Evolutionary conservation across 2,113 vertebrate genomes (phyloP), one percentile per base, ranked within the genome.

Genomic region (Lepidothrix coronata): DNA sequence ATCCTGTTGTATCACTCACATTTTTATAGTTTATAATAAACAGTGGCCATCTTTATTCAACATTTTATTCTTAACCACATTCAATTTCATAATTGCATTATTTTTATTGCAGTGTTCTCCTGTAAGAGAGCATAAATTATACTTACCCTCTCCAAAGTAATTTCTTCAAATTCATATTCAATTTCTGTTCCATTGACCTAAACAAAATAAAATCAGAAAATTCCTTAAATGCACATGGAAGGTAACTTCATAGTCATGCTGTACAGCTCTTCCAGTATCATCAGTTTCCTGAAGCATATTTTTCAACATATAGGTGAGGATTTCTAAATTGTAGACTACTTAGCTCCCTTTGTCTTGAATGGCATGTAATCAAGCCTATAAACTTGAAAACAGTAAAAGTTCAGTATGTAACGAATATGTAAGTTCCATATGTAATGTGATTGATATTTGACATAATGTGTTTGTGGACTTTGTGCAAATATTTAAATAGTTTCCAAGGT

Each of bases 91-190:
- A 58, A 59, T n/a, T 51, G n/a, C 5, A 15, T 31, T 86, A 33
- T 85, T 96, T 96, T 75, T 51, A 67, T 46, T 70, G 63, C 3
- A 71, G 16, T 39, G 57, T 90, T n/a, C 39, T 30, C 76, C 71
- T 82, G 5, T 31, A 57, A 71, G 14, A 46, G 19, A 79, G 35
- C 79, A 48, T 13, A 77, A 79, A 76, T 81, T 57, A 57, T 18
- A 98, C 99, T 99, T 98, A 99, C 99, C 98, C 99, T 98, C 89
- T 99, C 99, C 96, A 99, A 89, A 95, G 99, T 99, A 97, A 99
- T 99, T 98, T 99, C 99, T 98, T 99, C 99, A 98, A 99, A 99
- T 96, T 99, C 99, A 97, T 99, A 99, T 98, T 99, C 99, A 92
- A 99, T 99, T 98, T 99, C 99, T 95, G 99, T 99, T 91, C 99